Evolutionary conservation across 1,140 invertebrate species (phyloP), one percentile per base, ranked within the genome.

Genomic region (Pseudachorutes palmiensis): DNA sequence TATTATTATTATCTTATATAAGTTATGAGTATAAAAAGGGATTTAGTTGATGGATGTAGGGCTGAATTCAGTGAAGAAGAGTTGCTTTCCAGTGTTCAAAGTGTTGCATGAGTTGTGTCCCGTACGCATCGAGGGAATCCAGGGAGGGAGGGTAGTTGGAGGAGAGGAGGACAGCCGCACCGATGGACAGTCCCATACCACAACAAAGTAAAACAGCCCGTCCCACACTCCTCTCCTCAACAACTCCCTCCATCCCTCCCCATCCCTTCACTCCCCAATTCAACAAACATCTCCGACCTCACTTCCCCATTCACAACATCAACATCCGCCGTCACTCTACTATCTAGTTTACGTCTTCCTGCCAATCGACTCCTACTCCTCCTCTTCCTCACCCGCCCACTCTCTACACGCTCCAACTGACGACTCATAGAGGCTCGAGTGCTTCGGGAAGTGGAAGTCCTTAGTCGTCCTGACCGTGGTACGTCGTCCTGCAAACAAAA

Each of bases 401-500:
- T 22, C 16, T 67, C 32, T 16, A 55, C 45, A 48, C 61, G 36
- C 45, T 67, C 19, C 32, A 62, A 12, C 12, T 61, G 31, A 16
- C 60, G 16, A 2, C 28, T 49, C 33, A 55, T 55, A 9, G 51
- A 58, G 30, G 28, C 28, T 55, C 58, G 58, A n/a, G 58, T 61
- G 5, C 24, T 26, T 30, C 9, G 1, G 1, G 24, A 14, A 1
- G 65, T 66, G 9, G 24, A 45, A n/a, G 32, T 26, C n/a, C 58
- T 14, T 12, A 41, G 30, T 49, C 45, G 24, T 67, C 65, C 31
- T 48, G 59, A 31, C 45, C 65, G 65, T 62, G 59, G 48, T 67
- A 67, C 1, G 65, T 67, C 9, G 58, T 66, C 14, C 65, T 66
- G 31, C 2, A 64, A 30, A 32, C 22, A 65, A 59, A 61, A 60